phyloP scores from a whole-genome alignment of 2,113 vertebrate species.

The Probosciger aterrimus region DNA sequence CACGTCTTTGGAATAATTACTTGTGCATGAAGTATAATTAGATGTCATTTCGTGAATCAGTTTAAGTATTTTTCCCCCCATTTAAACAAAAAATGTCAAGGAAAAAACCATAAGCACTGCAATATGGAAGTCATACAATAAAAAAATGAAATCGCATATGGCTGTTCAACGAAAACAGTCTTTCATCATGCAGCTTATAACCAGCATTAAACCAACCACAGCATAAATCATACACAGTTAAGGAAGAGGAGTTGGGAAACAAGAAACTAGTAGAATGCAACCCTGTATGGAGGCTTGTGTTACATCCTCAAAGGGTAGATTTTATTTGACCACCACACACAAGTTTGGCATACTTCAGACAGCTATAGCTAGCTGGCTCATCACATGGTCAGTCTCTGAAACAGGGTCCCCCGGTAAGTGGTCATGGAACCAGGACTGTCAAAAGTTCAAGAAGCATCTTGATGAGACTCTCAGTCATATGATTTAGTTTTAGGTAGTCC shows the following conservation, averaged over 20 bases:
- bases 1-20: not conserved
- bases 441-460: not conserved
- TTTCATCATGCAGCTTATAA: not conserved
- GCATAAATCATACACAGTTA: not conserved
- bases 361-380: not conserved
- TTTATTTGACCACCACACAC: not conserved
- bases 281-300: not conserved
- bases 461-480: not conserved
- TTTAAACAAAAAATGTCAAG: not conserved
- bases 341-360: not conserved
- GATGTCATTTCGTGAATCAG: not conserved
- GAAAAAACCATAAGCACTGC: not conserved
- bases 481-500: not conserved
- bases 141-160: not conserved
- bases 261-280: not conserved
- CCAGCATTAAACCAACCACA: not conserved
- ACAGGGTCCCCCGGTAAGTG: not conserved
- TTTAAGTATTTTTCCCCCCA: not conserved
- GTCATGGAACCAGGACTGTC: rapidly evolving
- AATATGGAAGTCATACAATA: not conserved
- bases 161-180: not conserved
- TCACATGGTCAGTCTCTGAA: not conserved
- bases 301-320: not conserved
- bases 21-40: not conserved
- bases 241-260: not conserved